A percentile compares a stretch with the other conserved stretches of the same genome.
phyloP scores from a whole-genome alignment of 1,140 invertebrate species.

The Zaprionus tsacasi region DNA sequence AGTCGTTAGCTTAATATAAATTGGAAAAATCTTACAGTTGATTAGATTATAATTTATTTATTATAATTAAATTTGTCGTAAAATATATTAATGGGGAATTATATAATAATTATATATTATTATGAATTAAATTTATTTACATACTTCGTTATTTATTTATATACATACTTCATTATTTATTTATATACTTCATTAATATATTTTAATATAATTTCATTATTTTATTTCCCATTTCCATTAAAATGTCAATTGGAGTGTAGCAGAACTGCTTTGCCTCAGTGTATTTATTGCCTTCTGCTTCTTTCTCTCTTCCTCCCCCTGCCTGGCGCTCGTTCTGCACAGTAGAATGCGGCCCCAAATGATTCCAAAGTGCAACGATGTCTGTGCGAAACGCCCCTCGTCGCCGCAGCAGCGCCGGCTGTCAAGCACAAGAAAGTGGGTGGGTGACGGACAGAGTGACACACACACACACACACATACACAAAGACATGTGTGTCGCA shows the following conservation, averaged over 20 bases:
- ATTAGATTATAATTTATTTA: too few relatives aligned
- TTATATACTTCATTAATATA: not conserved
- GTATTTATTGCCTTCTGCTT: conserved; percentile 14
- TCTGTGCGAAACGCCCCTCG: conserved; percentile 45
- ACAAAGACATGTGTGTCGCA: not conserved
- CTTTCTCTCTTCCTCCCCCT: conserved; percentile 5
- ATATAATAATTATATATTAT: too few relatives aligned
- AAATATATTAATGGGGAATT: too few relatives aligned
- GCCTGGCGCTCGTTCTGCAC: conserved; percentile 22
- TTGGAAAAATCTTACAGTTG: not conserved
- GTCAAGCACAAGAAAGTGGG: conserved; percentile 47
- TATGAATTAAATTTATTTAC: too few relatives aligned
- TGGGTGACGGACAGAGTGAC: conserved; percentile 41
- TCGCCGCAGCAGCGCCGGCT: conserved; percentile 30
- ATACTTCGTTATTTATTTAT: too few relatives aligned
- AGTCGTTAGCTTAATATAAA: not conserved
- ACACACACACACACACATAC: conserved; percentile 19
- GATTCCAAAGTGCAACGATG: conserved; percentile 64
- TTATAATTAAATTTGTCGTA: too few relatives aligned
- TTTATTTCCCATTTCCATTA: not conserved
- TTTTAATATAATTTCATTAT: not conserved
- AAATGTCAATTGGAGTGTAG: not conserved
- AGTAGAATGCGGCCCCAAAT: conserved; percentile 46
- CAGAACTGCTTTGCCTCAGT: conserved; percentile 7
- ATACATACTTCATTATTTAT: too few relatives aligned